Evolutionary conservation across 1,140 invertebrate species (phyloP).

Genomic region (Orussus abietinus): DNA sequence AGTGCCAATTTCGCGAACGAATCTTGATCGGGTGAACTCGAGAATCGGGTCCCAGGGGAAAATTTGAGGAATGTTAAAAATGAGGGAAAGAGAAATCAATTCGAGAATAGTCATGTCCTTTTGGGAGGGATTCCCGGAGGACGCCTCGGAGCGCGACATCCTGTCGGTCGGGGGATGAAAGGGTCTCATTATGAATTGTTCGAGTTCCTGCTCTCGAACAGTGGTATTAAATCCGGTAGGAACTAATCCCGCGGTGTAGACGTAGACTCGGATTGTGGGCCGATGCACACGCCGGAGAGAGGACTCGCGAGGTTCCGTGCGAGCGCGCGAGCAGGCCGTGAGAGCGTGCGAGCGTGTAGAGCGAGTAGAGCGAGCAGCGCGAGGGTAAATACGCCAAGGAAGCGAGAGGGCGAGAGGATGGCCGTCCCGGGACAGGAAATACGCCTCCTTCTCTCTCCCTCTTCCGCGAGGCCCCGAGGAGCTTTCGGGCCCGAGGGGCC

Average conservation of each 20-base stretch:
- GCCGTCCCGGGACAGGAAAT: slow-evolving; percentile 6
- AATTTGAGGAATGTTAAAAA: too few species aligned
- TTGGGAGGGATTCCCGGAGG: too few species aligned
- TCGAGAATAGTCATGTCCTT: too few species aligned
- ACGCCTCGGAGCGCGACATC: too few species aligned
- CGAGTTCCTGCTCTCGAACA: slow-evolving; percentile 43
- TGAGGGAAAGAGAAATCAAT: too few species aligned
- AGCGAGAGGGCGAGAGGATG: background rate
- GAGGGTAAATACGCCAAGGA: too few species aligned
- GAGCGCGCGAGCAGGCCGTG: background rate
- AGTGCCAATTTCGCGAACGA: too few species aligned
- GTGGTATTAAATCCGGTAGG: slow-evolving; percentile 43
- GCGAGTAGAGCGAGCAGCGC: too few species aligned
- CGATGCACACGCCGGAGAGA: slow-evolving; percentile 15
- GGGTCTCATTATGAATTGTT: slow-evolving; percentile 48
- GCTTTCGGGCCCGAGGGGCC: slow-evolving; percentile 21
- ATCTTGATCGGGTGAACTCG: too few species aligned
- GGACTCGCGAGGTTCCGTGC: too few species aligned
- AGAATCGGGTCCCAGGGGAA: too few species aligned
- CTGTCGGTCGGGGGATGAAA: slow-evolving; percentile 33
- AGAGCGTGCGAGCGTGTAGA: too few species aligned
- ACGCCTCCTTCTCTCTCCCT: slow-evolving; percentile 4
- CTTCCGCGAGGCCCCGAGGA: slow-evolving; percentile 8
- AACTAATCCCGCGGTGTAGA: slow-evolving; percentile 41
- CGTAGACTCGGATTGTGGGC: slow-evolving; percentile 29